Percentiles rank a stretch among this genome's conserved stretches.
phyloP scores from a whole-genome alignment of 1,140 invertebrate species.

The Leptinotarsa lineolata region DNA sequence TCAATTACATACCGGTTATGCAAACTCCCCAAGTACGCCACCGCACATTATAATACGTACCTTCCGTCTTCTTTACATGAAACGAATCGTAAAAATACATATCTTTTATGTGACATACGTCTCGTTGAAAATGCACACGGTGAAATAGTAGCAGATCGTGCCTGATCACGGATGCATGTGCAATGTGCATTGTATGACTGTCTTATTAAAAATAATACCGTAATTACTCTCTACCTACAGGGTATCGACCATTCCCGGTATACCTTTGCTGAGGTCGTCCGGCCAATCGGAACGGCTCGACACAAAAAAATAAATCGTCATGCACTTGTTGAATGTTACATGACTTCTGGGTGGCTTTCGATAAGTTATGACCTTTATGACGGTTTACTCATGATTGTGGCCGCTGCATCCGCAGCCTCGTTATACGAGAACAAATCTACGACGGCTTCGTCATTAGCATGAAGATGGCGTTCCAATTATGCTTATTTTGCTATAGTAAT shows the following conservation, averaged over 20 bases:
- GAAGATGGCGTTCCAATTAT: conserved; percentile 2
- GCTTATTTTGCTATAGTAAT: not conserved
- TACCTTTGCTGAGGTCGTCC: conserved; percentile 9
- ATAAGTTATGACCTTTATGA: conserved; percentile 40
- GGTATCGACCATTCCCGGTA: conserved; percentile 27
- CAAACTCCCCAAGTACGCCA: not conserved
- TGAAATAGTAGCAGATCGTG: conserved; percentile 17
- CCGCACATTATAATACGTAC: conserved; percentile 17
- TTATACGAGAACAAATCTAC: conserved; percentile 19
- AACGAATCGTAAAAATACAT: conserved; percentile 21
- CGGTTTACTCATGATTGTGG: conserved; percentile 25
- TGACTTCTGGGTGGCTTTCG: conserved; percentile 38
- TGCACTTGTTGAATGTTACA: conserved; percentile 41
- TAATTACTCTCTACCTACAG: conserved; percentile 27
- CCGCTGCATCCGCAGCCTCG: conserved; percentile 9
- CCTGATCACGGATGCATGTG: conserved; percentile 21
- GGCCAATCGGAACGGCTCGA: conserved; percentile 18
- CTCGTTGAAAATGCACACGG: conserved; percentile 24
- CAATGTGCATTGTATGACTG: conserved; percentile 30
- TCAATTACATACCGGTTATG: not conserved
- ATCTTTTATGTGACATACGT: conserved; percentile 33
- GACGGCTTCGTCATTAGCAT: conserved; percentile 9
- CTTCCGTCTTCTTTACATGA: not conserved
- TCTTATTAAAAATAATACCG: conserved; percentile 33
- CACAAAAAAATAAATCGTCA: conserved; percentile 21